Percentiles rank a stretch among this genome's conserved stretches.
Evolutionary conservation across 2,888 invertebrate genomes (phyloP).

Genomic region (Creontiades dilutus): DNA sequence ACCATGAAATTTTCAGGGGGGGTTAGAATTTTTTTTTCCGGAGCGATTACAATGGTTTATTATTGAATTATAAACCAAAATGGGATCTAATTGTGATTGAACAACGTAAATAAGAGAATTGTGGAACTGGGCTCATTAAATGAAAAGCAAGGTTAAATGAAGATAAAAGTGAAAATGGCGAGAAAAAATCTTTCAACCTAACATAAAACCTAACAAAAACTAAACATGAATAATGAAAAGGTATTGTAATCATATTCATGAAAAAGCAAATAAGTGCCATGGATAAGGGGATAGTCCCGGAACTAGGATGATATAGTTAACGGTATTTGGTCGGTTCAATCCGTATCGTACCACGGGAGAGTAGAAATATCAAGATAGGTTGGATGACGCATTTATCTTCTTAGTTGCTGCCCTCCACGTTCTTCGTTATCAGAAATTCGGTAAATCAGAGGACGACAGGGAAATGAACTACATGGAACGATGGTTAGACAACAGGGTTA

Average conservation of each 20-base stretch:
- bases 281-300: background rate
- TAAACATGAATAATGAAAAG: background rate
- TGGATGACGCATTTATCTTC: background rate
- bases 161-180: background rate
- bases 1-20: no score
- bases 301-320: background rate
- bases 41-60: no score
- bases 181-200: background rate
- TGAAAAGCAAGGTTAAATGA: background rate
- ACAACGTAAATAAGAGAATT: background rate
- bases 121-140: background rate
- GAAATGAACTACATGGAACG: background rate
- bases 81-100: background rate
- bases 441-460: background rate
- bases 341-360: background rate
- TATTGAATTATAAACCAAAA: background rate
- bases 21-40: no score
- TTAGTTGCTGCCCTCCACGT: background rate
- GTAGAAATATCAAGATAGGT: background rate
- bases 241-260: background rate
- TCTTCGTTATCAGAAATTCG: slow-evolving; percentile 3
- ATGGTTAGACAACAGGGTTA: background rate
- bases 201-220: background rate
- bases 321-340: background rate
- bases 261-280: background rate